Conservation (phyloP, 2,113 vertebrate genomes). For the Corydoras sp. region DNA sequence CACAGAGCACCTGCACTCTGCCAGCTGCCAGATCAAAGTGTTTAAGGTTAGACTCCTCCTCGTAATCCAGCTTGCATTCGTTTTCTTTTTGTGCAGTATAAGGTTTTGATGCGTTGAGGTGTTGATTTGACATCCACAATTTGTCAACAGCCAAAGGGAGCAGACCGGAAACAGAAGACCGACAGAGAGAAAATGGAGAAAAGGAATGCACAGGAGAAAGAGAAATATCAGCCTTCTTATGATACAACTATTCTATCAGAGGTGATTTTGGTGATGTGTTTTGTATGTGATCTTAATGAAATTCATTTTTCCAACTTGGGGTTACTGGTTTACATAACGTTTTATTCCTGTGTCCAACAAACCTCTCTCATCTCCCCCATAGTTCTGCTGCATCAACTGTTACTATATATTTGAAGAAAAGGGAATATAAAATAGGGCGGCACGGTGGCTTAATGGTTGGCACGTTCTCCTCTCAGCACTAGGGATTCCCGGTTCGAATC, state of each 20-base stretch:
- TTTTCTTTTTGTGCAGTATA: neutral
- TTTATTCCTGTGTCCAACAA: no score
- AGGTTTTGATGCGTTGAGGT: neutral
- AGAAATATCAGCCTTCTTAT: slow-evolving; percentile 94
- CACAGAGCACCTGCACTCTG: slow-evolving; percentile 89
- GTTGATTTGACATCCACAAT: no score
- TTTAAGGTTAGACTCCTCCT: slow-evolving; percentile 79
- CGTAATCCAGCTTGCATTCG: neutral
- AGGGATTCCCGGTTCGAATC: no score
- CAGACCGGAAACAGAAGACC: slow-evolving; percentile 95
- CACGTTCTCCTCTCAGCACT: no score
- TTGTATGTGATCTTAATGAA: neutral
- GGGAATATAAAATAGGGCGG: no score
- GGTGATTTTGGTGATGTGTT: slow-evolving; percentile 53
- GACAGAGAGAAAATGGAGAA: slow-evolving; percentile 98
- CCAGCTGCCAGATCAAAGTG: slow-evolving; percentile 98
- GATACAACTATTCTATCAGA: slow-evolving; percentile 96
- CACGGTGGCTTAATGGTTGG: no score
- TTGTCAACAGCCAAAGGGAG: slow-evolving; percentile 84
- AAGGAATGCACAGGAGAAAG: slow-evolving; percentile 87
- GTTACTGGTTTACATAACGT: no score
- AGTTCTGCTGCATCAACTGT: no score
- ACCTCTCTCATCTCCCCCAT: no score
- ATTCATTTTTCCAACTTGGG: no score
- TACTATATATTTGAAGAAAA: no score